phyloP scores from a whole-genome alignment of 2,113 vertebrate species.

The Hippocampus zosterae region DNA sequence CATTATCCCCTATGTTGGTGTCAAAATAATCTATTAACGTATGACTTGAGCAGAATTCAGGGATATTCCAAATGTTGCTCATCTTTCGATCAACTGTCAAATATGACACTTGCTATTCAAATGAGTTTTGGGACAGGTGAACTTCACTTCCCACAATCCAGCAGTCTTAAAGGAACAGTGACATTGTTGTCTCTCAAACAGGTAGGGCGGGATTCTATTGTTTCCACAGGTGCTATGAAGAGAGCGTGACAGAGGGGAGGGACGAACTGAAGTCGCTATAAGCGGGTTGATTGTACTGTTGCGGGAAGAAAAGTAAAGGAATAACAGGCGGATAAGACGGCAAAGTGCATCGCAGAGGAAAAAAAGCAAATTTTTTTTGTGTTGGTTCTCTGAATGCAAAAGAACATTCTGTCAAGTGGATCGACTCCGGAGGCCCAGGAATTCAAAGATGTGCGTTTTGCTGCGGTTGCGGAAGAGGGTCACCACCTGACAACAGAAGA shows the following conservation, averaged over 20 bases:
- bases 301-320: conserved; percentile 14
- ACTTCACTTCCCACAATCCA: conserved; percentile 73
- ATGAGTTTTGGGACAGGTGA: too few relatives aligned
- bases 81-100: too few relatives aligned
- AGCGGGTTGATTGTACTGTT: not conserved
- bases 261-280: conserved; percentile 6
- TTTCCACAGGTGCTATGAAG: conserved; percentile 49
- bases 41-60: too few relatives aligned
- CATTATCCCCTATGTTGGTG: too few relatives aligned
- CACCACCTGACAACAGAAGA: conserved; percentile 43
- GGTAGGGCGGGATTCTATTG: conserved; percentile 64
- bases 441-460: conserved; percentile 17
- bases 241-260: conserved; percentile 3
- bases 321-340: conserved; percentile 28
- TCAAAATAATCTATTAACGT: too few relatives aligned
- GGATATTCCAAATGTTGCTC: too few relatives aligned
- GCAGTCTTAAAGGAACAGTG: conserved; percentile 36
- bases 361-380: not conserved
- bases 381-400: not conserved
- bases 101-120: too few relatives aligned
- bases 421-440: not conserved
- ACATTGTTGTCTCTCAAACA: conserved; percentile 35
- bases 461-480: conserved; percentile 35
- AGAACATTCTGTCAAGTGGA: not conserved
- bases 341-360: not conserved